phyloP scores from a whole-genome alignment of 2,888 invertebrate genomes.

The Venustoraphidia nigricollis region DNA sequence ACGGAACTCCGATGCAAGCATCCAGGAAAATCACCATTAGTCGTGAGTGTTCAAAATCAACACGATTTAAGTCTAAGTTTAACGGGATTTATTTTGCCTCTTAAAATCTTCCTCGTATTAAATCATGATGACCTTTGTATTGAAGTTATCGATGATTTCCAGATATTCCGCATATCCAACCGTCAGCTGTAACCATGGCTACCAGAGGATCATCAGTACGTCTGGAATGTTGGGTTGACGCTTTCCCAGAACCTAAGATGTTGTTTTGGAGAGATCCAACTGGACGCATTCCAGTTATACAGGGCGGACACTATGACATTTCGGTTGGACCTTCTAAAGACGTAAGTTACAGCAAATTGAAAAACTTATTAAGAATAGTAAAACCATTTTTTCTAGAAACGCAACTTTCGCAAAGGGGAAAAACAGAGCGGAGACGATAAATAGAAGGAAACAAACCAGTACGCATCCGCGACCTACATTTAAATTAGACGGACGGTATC shows the following conservation, averaged over 20 bases:
- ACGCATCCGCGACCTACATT: background rate
- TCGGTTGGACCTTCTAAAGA: conserved; percentile 41
- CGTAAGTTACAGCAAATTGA: conserved; percentile 22
- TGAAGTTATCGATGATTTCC: conserved; percentile 10
- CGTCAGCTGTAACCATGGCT: conserved; percentile 63
- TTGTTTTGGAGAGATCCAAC: conserved; percentile 69
- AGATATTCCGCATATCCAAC: conserved; percentile 66
- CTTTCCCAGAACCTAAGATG: conserved; percentile 64
- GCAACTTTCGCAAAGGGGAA: too few species aligned
- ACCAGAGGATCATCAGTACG: conserved; percentile 60
- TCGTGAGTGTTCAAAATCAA: conserved; percentile 39
- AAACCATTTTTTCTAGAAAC: too few species aligned
- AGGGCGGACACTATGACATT: conserved; percentile 60
- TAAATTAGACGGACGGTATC: background rate
- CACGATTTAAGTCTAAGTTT: background rate
- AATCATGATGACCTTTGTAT: too few species aligned
- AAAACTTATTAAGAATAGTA: background rate
- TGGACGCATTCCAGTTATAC: conserved; percentile 57
- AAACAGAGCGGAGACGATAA: too few species aligned
- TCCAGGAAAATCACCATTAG: conserved; percentile 66
- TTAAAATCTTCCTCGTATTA: background rate
- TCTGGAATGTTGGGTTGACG: conserved; percentile 61
- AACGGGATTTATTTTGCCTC: background rate
- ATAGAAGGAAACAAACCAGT: too few species aligned
- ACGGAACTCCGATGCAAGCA: conserved; percentile 75